phyloP scores from a whole-genome alignment of 2,113 vertebrate species.

The Acinonyx jubatus region DNA sequence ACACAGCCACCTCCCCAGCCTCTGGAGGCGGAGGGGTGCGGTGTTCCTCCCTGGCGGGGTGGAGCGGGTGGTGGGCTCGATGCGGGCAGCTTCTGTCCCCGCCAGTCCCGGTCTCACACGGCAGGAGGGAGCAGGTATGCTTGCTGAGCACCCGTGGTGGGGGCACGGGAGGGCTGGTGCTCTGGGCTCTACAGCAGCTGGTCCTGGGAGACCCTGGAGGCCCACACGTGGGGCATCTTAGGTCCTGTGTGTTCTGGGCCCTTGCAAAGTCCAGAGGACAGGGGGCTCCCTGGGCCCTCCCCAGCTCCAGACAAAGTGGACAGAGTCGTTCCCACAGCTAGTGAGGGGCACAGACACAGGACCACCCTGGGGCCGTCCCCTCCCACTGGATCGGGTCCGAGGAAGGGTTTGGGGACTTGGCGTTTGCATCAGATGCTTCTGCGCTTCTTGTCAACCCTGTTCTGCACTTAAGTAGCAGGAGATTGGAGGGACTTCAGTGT shows the following conservation, averaged over 20 bases:
- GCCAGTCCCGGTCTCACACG: accelerated
- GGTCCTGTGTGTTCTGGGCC: not conserved
- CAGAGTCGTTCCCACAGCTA: accelerated
- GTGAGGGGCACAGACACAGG: accelerated
- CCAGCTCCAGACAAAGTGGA: no score
- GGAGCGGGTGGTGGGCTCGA: accelerated
- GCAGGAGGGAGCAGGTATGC: accelerated
- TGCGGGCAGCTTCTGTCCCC: not conserved
- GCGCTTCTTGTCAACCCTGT: no score
- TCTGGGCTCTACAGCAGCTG: no score
- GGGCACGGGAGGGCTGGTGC: not conserved
- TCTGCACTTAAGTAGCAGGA: not conserved
- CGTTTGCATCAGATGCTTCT: not conserved
- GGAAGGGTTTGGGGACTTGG: not conserved
- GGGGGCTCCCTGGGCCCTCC: not conserved
- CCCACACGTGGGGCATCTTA: not conserved
- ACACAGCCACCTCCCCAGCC: no score
- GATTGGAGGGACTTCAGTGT: not conserved
- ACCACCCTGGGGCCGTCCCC: accelerated
- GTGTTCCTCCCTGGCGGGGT: accelerated
- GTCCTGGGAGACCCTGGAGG: not conserved
- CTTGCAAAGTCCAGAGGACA: not conserved
- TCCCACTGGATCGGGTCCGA: no score
- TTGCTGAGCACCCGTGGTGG: not conserved
- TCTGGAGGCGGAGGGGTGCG: accelerated